These are phyloP conservation scores for Microctenopoma lineatum DNA, from an alignment of 2,797 vertebrate species.

Conservation along the genomic window DNA sequence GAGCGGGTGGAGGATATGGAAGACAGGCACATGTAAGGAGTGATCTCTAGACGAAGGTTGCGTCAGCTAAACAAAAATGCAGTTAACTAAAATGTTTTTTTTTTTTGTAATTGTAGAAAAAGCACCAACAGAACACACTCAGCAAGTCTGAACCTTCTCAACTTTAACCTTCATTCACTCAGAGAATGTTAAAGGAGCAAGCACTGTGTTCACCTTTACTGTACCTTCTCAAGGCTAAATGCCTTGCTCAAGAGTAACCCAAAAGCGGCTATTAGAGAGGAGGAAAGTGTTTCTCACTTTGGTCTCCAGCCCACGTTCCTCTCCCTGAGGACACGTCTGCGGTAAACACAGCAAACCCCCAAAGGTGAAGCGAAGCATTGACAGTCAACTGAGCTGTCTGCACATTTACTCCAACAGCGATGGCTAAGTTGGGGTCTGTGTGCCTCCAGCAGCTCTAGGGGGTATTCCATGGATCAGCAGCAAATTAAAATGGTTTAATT, in stretches of 20 bases:
- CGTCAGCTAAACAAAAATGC: background rate
- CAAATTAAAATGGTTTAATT: constrained; percentile 9
- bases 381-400: constrained; percentile 19
- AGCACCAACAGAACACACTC: too few relatives aligned
- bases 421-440: background rate
- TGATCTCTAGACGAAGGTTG: background rate
- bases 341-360: constrained; percentile 49
- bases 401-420: background rate
- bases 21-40: background rate
- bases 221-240: constrained; percentile 5
- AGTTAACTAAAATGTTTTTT: background rate
- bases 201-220: background rate
- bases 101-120: background rate
- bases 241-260: constrained; percentile 41
- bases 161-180: constrained; percentile 2
- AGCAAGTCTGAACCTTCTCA: background rate
- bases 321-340: constrained; percentile 29
- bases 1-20: background rate
- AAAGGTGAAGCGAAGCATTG: constrained; percentile 43
- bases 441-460: constrained; percentile 2
- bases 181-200: background rate
- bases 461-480: background rate
- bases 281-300: background rate
- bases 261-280: constrained; percentile 10
- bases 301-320: constrained; percentile 9